Conservation (phyloP, 2,113 vertebrate genomes). For the Trinectes maculatus region DNA sequence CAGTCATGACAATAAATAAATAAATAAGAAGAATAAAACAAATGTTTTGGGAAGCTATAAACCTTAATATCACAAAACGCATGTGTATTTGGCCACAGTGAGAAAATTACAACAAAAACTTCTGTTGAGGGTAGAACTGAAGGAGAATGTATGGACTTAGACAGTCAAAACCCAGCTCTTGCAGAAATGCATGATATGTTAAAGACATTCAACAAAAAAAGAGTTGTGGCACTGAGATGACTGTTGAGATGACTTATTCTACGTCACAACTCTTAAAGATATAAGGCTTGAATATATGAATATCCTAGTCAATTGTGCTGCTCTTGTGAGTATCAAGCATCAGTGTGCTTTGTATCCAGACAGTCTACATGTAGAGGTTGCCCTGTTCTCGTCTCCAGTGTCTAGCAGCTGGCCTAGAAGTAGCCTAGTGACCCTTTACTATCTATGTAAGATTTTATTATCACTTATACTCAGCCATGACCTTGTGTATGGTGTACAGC, state of each 20-base stretch:
- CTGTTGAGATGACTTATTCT: constrained; percentile 5
- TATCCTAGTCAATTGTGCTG: constrained; percentile 31
- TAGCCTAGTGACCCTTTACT: constrained; percentile 52
- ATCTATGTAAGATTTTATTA: constrained; percentile 63
- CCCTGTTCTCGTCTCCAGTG: constrained; percentile 58
- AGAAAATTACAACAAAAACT: background rate
- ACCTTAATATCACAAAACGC: constrained; percentile 42
- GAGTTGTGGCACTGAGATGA: constrained; percentile 34
- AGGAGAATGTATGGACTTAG: constrained; percentile 5
- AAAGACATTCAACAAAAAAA: constrained; percentile 38
- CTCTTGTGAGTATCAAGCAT: constrained; percentile 53
- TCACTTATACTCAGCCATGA: constrained; percentile 59
- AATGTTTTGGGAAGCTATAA: constrained; percentile 53
- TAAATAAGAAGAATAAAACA: constrained; percentile 7
- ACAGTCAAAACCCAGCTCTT: constrained; percentile 29
- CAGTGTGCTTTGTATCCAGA: constrained; percentile 60
- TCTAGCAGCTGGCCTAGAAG: too few relatives aligned
- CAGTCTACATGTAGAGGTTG: constrained; percentile 53
- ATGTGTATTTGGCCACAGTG: constrained; percentile 18
- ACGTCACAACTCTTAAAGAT: constrained; percentile 34
- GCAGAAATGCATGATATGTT: constrained; percentile 32
- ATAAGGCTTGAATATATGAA: constrained; percentile 31
- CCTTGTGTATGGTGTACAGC: constrained; percentile 64
- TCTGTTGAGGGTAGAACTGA: constrained; percentile 3
- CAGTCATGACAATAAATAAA: constrained; percentile 2